phyloP scores from a whole-genome alignment of 2,113 vertebrate genomes.

The Stegostoma tigrinum region DNA sequence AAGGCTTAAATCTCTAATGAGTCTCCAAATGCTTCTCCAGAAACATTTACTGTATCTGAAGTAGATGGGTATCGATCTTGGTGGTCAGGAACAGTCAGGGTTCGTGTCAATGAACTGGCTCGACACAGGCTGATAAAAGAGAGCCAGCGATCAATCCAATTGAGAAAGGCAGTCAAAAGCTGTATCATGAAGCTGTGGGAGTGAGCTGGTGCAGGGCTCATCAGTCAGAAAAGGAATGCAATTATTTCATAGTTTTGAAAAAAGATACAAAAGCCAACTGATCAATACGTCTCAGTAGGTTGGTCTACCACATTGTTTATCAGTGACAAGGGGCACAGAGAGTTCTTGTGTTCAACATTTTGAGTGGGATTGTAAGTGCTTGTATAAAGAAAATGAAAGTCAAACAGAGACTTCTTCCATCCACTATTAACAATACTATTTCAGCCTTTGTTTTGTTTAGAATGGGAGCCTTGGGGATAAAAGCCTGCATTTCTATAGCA shows the following conservation, averaged over 20 bases:
- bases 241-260: neutral
- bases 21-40: neutral
- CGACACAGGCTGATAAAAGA: neutral
- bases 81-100: neutral
- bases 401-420: neutral
- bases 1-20: neutral
- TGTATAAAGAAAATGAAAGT: neutral
- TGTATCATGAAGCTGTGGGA: neutral
- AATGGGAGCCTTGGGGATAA: neutral
- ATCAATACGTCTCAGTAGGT: neutral
- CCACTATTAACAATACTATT: neutral
- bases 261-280: neutral
- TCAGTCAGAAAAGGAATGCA: neutral
- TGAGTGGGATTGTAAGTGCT: neutral
- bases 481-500: neutral
- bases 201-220: neutral
- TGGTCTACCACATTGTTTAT: neutral
- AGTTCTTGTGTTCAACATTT: neutral
- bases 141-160: neutral
- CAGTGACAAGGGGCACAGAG: neutral
- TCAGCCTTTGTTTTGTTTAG: neutral
- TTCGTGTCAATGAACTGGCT: neutral
- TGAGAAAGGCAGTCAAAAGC: neutral
- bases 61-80: neutral
- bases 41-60: neutral